A percentile compares a stretch with the other conserved stretches of the same genome.
Evolutionary conservation across 2,888 invertebrate genomes (phyloP).

Genomic region (Clunio marinus): DNA sequence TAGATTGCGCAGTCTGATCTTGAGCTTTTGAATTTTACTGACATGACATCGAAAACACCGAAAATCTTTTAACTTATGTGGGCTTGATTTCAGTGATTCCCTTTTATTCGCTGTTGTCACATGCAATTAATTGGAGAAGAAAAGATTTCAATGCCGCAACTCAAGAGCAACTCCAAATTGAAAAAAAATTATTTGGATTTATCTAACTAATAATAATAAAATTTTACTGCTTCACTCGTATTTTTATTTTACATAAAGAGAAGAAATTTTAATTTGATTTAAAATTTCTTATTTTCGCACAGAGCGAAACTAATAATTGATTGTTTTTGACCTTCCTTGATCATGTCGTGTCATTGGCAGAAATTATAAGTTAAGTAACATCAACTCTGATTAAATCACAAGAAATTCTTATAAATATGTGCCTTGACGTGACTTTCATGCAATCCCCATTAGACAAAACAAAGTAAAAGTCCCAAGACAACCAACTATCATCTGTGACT

Average conservation of each 20-base stretch:
- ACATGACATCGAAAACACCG: conserved; percentile 9
- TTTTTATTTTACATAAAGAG: too few relatives aligned
- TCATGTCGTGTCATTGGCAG: background rate
- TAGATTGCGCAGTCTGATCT: background rate
- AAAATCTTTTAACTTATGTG: conserved; percentile 30
- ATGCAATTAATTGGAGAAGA: conserved; percentile 9
- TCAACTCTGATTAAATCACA: background rate
- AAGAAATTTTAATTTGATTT: conserved; percentile 7
- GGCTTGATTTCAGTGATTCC: conserved; percentile 9
- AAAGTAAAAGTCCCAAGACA: background rate
- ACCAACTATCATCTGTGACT: conserved; percentile 15
- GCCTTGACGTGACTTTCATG: too few relatives aligned
- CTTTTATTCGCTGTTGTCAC: background rate
- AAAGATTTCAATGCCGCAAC: conserved; percentile 23
- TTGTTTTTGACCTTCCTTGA: background rate
- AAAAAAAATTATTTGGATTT: too few relatives aligned
- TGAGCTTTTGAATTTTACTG: background rate
- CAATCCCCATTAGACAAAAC: background rate
- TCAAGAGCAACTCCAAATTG: background rate
- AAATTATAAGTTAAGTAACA: too few relatives aligned
- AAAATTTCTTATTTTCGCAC: conserved; percentile 19
- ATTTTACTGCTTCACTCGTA: too few relatives aligned
- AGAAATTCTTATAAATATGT: too few relatives aligned
- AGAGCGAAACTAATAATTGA: background rate
- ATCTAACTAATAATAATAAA: too few relatives aligned